These are phyloP conservation scores for Epinephelus lanceolatus DNA, from an alignment of 2,113 vertebrate species.

Conservation along the genomic window DNA sequence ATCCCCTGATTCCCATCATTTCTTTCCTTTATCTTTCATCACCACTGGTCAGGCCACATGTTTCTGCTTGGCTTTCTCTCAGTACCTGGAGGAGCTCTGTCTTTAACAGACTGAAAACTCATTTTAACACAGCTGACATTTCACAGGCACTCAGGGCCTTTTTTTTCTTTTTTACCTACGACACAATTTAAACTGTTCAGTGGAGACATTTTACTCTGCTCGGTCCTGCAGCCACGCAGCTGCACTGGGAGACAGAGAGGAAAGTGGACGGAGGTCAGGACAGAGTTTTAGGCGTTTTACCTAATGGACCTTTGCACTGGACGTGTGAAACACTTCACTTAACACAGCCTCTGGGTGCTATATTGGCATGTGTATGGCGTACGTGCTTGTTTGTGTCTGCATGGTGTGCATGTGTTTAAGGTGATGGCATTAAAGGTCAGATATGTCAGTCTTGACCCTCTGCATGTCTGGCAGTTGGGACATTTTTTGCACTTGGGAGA, in stretches of 20 bases:
- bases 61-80: conserved; percentile 54
- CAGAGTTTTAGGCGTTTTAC: conserved; percentile 63
- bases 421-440: conserved; percentile 64
- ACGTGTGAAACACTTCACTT: conserved; percentile 78
- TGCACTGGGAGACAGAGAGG: conserved; percentile 32
- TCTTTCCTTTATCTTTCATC: conserved; percentile 3
- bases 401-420: conserved; percentile 25
- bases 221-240: conserved; percentile 46
- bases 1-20: neutral
- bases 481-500: conserved; percentile 38
- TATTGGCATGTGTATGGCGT: conserved; percentile 34
- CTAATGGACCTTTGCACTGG: conserved; percentile 65
- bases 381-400: conserved; percentile 19
- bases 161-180: conserved; percentile 12
- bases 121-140: conserved; percentile 80
- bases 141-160: conserved; percentile 67
- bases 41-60: neutral
- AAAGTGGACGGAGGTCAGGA: conserved; percentile 63
- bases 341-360: conserved; percentile 51
- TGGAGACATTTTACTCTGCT: conserved; percentile 52
- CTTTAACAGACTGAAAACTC: conserved; percentile 69
- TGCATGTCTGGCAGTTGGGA: conserved; percentile 16
- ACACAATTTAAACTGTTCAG: conserved; percentile 58
- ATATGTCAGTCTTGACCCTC: conserved; percentile 19
- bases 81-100: conserved; percentile 57